Evolutionary conservation across 2,113 vertebrate species (phyloP), one percentile per base, ranked within the genome.

Genomic region (Neotragus pygmaeus): DNA sequence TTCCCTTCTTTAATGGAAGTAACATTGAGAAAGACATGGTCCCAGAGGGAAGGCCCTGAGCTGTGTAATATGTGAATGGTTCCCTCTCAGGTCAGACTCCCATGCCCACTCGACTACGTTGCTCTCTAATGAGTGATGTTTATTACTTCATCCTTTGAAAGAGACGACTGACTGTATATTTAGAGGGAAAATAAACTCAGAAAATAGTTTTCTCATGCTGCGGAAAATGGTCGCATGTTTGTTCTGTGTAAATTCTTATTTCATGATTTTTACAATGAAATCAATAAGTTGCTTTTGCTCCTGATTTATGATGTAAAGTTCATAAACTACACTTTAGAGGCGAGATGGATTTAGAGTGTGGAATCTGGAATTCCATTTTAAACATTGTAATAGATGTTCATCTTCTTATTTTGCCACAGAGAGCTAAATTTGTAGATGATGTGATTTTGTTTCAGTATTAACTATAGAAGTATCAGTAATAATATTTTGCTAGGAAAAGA

Each of bases 141-240:
- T 92, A 80, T 94, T 49, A 39, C 89, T 87, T 91, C 43, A 80
- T 82, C 57, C 43, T 96, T 82, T 97, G 64, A 91, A 96, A 90
- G 21, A 55, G 57, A 78, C 0, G 6, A 51, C 62, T 33, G 73
- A 81, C 28, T 87, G 30, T 49, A 12, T 70, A 19, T 30, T 64
- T 0, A 77, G 55, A 88, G 13, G 17, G 47, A 58, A 58, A 58
- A 58, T 27, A 58, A 58, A 58, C 57, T 58, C 57, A 58, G 25
- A 58, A 27, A 58, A 58, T 58, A 58, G 57, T 27, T 58, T 58
- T 27, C 57, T 58, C 5, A 39, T 7, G 10, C 53, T 70, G 60
- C 73, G 58, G 64, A 93, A 92, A 90, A 51, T 19, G 77, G 83
- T 82, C 80, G 28, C 17, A 30, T 83, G 39, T 92, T 96, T 83